Percentiles rank a stretch among this genome's conserved stretches.
phyloP scores from a whole-genome alignment of 2,113 vertebrate genomes.

The Leucosticte australis region DNA sequence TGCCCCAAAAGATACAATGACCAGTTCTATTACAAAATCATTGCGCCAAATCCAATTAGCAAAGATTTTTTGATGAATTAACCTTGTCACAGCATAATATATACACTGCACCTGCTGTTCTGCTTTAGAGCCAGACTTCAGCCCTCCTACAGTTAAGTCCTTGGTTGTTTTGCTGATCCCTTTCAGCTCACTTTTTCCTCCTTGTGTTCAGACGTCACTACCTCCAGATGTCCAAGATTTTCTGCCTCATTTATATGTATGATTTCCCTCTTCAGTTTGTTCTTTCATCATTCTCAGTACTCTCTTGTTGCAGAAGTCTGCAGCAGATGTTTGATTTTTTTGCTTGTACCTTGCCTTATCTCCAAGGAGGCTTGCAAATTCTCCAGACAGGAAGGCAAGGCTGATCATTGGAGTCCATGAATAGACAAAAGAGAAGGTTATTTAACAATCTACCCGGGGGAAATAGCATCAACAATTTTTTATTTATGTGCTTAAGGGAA shows the following conservation, averaged over 20 bases:
- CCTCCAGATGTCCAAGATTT: slow-evolving; percentile 40
- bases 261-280: slow-evolving; percentile 16
- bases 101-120: slow-evolving; percentile 32
- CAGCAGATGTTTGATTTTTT: slow-evolving; percentile 33
- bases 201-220: background rate
- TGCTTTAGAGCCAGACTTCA: slow-evolving; percentile 3
- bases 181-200: slow-evolving; percentile 28
- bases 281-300: slow-evolving; percentile 11
- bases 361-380: slow-evolving; percentile 15
- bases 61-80: slow-evolving; percentile 51
- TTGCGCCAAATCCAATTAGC: slow-evolving; percentile 48
- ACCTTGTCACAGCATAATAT: slow-evolving; percentile 6
- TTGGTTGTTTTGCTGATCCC: slow-evolving; percentile 8
- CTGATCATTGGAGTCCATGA: background rate
- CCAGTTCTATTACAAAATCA: background rate
- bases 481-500: background rate
- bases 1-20: background rate
- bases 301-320: background rate
- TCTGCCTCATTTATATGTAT: slow-evolving; percentile 39
- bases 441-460: background rate
- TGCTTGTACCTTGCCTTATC: background rate
- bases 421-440: background rate
- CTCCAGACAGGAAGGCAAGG: background rate
- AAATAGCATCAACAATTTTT: background rate
- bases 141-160: slow-evolving; percentile 8